phyloP scores from a whole-genome alignment of 2,113 vertebrate genomes.

The Dolichallabes microphthalmus region DNA sequence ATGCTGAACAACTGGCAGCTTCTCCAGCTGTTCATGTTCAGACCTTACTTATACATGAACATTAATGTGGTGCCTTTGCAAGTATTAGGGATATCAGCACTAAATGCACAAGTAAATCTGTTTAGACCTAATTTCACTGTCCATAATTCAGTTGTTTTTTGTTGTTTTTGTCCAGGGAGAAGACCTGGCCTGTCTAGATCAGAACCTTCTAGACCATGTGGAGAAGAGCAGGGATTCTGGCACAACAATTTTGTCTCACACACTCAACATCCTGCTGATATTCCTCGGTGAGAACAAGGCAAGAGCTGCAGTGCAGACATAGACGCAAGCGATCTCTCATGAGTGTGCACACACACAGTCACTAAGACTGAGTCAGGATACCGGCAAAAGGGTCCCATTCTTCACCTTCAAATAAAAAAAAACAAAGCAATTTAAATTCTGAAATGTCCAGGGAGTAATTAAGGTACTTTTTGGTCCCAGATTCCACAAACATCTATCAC shows the following conservation, averaged over 20 bases:
- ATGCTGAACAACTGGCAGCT: neutral
- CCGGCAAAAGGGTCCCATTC: conserved; percentile 14
- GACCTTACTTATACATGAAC: neutral
- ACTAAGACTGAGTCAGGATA: conserved; percentile 10
- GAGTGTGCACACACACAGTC: conserved; percentile 7
- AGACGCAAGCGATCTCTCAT: neutral
- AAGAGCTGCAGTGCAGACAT: conserved; percentile 49
- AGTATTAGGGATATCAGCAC: conserved; percentile 27
- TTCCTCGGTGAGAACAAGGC: conserved; percentile 13
- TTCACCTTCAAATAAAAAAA: neutral
- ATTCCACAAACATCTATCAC: conserved; percentile 57
- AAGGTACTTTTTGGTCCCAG: conserved; percentile 11
- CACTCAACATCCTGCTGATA: conserved; percentile 29
- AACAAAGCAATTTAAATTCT: neutral
- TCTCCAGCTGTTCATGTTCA: conserved; percentile 8
- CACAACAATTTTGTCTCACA: conserved; percentile 19
- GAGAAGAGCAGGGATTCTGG: conserved; percentile 27
- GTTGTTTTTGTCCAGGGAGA: neutral
- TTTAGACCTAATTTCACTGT: neutral
- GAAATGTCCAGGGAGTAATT: neutral
- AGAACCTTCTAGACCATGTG: neutral
- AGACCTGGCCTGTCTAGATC: neutral
- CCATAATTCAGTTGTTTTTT: neutral
- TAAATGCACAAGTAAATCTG: neutral
- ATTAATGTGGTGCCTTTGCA: neutral